Evolutionary conservation across 2,113 vertebrate species (phyloP).

Genomic region (Malurus alboscapulatus): DNA sequence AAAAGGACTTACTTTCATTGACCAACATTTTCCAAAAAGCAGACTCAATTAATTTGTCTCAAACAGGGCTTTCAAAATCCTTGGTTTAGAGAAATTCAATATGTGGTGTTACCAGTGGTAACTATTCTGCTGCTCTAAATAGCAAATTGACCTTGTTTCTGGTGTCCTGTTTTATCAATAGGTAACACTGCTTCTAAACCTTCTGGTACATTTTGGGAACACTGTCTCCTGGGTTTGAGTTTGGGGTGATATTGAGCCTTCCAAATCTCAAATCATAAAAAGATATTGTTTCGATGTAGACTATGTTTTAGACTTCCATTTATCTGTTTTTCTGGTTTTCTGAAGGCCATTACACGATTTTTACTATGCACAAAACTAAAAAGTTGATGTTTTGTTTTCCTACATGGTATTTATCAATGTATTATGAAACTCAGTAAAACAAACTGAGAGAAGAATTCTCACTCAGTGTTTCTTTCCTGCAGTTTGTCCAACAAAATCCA

Average conservation of each 20-base stretch:
- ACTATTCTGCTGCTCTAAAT: background rate
- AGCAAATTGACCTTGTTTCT: background rate
- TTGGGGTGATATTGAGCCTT: background rate
- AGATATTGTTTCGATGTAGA: background rate
- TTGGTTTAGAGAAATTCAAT: background rate
- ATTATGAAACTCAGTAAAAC: background rate
- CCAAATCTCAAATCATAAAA: background rate
- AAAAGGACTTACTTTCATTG: background rate
- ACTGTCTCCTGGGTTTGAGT: background rate
- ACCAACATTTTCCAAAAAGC: background rate
- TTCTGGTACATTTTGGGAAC: background rate
- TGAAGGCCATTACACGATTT: background rate
- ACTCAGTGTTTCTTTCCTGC: background rate
- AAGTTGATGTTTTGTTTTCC: background rate
- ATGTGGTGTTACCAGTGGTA: background rate
- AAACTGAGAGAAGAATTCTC: background rate
- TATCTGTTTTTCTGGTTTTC: background rate
- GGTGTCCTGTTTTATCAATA: background rate
- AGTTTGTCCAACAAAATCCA: slow-evolving; percentile 20
- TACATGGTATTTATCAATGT: background rate
- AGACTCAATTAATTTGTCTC: background rate
- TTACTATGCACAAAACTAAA: background rate
- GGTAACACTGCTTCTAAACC: background rate
- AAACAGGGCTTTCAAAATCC: background rate
- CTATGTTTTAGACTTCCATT: background rate